Evolutionary conservation across 2,888 invertebrate genomes (phyloP).

Genomic region (Drosophila koepferae): DNA sequence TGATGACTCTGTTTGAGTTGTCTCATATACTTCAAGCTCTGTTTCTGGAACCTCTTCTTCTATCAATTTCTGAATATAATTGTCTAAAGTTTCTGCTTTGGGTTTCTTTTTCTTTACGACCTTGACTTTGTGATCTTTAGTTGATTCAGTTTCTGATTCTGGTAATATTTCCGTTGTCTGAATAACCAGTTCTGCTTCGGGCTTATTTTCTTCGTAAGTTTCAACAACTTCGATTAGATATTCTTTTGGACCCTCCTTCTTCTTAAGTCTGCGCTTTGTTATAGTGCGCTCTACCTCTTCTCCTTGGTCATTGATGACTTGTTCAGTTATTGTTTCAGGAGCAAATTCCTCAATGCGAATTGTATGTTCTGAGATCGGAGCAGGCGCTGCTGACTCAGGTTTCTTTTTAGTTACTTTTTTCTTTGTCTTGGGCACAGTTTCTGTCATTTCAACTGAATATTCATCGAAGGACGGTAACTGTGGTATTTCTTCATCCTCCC

Average conservation of each 20-base stretch:
- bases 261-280: constrained; percentile 83
- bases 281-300: constrained; percentile 79
- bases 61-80: constrained; percentile 79
- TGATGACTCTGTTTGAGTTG: constrained; percentile 77
- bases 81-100: constrained; percentile 74
- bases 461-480: constrained; percentile 81
- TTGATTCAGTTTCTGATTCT: constrained; percentile 25
- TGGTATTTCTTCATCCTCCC: constrained; percentile 80
- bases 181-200: constrained; percentile 85
- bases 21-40: constrained; percentile 83
- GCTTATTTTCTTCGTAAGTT: constrained; percentile 84
- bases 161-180: constrained; percentile 84
- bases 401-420: constrained; percentile 62
- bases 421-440: constrained; percentile 59
- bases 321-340: constrained; percentile 83
- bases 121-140: constrained; percentile 58
- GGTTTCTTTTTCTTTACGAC: constrained; percentile 79
- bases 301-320: constrained; percentile 82
- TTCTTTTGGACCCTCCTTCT: constrained; percentile 84
- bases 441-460: constrained; percentile 56
- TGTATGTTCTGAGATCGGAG: constrained; percentile 59
- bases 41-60: constrained; percentile 83
- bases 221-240: constrained; percentile 84
- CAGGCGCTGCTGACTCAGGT: constrained; percentile 33
- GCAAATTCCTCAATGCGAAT: constrained; percentile 78